Evolutionary conservation across 2,113 vertebrate species (phyloP), one percentile per base, ranked within the genome.

Genomic region (Proteles cristata): DNA sequence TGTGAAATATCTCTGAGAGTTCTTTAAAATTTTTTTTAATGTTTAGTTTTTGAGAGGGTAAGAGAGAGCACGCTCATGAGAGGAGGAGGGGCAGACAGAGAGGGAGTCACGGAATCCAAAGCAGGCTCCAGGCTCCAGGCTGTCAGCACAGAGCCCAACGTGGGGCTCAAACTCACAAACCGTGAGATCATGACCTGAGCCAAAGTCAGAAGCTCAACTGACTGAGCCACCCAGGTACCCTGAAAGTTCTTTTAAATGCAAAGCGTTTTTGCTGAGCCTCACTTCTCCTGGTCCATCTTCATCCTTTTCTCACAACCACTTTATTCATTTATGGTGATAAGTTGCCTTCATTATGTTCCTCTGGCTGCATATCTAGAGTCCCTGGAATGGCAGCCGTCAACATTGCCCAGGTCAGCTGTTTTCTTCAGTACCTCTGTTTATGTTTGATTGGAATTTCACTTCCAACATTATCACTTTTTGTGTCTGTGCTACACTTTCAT

Each of bases 1-100:
- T 96, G 74, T 93, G 87, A 95, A 97, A 94, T 95, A 77, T 65
- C 73, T 90, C 76, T 7, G 11, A 65, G 43, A 48, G 33, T 95
- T 96, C 69, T 58, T 96, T 50, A 50, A 55, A 55, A 55, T 3
- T 55, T 55, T 55, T 55, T 55, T 55, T 55, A 55, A 55, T 55
- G 53, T 55, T 55, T 17, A 17, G 16, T 55, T 55, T 55, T 16
- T 55, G 53, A 55, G 53, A 50, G 53, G 17, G 53, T 14, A 15
- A 55, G 53, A 55, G 53, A 16, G 53, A 15, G 53, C 15, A 5
- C 53, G 53, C 15, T 12, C 53, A 53, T 4, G 50, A 11, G 50
- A 50, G 15, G 53, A 11, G 53, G 53, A 17, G 53, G 53, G 16
- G 15, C 53, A 55, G 16, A 11, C 15, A 55, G 53, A 48, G 53